Conservation (phyloP, 2,113 vertebrate genomes). For the Protomyctophum bolini region DNA sequence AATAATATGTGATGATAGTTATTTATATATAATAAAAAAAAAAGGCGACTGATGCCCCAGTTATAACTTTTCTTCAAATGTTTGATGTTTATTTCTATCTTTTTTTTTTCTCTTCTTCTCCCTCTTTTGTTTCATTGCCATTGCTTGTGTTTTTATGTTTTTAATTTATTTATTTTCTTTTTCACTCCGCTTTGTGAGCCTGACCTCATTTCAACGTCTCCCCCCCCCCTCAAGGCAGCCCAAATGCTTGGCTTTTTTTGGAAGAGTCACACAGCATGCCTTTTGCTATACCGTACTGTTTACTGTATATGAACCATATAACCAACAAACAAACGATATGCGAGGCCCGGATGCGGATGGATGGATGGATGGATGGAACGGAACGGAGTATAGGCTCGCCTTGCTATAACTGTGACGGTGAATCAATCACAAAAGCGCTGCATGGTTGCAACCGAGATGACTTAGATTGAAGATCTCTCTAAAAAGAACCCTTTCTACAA, state of each 20-base stretch:
- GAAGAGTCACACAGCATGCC: slow-evolving; percentile 39
- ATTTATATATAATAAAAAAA: no score
- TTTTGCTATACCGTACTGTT: not conserved
- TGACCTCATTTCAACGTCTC: slow-evolving; percentile 70
- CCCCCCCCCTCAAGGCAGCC: slow-evolving; percentile 62
- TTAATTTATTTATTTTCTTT: slow-evolving; percentile 1
- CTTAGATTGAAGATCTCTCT: slow-evolving; percentile 45
- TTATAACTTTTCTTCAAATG: no score
- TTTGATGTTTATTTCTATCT: not conserved
- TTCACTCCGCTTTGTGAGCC: slow-evolving; percentile 61
- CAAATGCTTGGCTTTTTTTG: slow-evolving; percentile 42
- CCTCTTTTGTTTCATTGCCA: slow-evolving; percentile 34
- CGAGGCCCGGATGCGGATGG: no score
- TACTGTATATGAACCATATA: no score
- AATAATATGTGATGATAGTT: not conserved
- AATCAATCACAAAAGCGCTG: slow-evolving; percentile 28
- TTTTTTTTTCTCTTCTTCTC: no score
- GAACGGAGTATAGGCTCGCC: slow-evolving; percentile 37
- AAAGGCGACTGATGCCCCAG: not conserved
- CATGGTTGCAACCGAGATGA: slow-evolving; percentile 22
- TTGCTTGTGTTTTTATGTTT: slow-evolving; percentile 13
- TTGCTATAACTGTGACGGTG: slow-evolving; percentile 29
- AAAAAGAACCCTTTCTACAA: slow-evolving; percentile 43
- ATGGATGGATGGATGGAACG: slow-evolving; percentile 32
- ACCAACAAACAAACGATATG: no score